Conservation (phyloP, 2,888 invertebrate genomes). For the Hesperia comma region DNA sequence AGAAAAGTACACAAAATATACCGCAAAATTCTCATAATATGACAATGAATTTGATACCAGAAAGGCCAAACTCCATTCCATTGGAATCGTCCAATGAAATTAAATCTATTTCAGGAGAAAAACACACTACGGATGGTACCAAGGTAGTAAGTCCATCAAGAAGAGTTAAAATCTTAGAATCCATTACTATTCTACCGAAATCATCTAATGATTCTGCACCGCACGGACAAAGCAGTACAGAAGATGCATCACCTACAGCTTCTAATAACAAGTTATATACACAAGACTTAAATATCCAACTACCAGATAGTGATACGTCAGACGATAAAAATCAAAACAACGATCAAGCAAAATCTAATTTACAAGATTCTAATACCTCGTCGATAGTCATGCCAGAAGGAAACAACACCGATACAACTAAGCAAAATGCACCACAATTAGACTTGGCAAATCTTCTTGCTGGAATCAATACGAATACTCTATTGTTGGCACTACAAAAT, state of each 20-base stretch:
- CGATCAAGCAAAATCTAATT: constrained; percentile 10
- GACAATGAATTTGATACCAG: background rate
- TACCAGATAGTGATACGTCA: constrained; percentile 6
- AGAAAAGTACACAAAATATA: constrained; percentile 23
- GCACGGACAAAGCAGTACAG: constrained; percentile 15
- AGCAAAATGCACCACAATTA: constrained; percentile 47
- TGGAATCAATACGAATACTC: constrained; percentile 72
- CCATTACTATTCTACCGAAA: constrained; percentile 60
- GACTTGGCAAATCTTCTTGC: constrained; percentile 67
- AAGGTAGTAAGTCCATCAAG: constrained; percentile 61
- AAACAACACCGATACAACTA: constrained; percentile 1
- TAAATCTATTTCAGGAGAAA: constrained; percentile 47
- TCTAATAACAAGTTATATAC: constrained; percentile 10
- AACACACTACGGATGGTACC: constrained; percentile 39
- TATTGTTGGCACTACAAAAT: constrained; percentile 74
- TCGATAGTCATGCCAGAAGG: constrained; percentile 5
- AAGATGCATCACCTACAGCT: constrained; percentile 17
- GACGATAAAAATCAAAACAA: constrained; percentile 6
- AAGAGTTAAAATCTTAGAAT: constrained; percentile 68
- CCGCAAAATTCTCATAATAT: constrained; percentile 8
- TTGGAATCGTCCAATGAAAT: constrained; percentile 58
- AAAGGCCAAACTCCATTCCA: constrained; percentile 50
- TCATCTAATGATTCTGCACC: constrained; percentile 8
- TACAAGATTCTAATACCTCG: constrained; percentile 14
- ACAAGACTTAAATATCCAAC: constrained; percentile 15